Conservation (phyloP, 2,113 vertebrate species). For the Dipodomys spectabilis region DNA sequence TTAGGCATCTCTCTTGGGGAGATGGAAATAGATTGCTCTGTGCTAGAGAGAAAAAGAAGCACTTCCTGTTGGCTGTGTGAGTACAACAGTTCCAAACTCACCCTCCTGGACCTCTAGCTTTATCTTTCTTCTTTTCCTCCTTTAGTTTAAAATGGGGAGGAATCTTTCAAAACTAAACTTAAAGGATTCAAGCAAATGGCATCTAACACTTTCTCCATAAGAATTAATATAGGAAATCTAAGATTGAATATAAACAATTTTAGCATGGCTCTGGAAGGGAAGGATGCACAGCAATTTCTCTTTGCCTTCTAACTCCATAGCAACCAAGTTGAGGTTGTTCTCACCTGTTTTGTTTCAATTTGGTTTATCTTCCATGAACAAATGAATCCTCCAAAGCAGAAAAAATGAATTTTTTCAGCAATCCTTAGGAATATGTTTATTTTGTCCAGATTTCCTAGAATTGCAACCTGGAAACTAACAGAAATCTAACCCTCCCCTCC, state of each 20-base stretch:
- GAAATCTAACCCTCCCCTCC: slow-evolving; percentile 14
- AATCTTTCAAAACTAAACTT: not conserved
- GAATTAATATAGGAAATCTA: not conserved
- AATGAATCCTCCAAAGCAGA: not conserved
- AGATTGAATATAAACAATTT: not conserved
- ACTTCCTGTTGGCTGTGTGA: too few relatives aligned
- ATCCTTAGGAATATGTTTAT: slow-evolving; percentile 78
- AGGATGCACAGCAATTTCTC: not conserved
- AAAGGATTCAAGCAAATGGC: not conserved
- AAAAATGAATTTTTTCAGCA: slow-evolving; percentile 11
- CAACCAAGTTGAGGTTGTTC: not conserved
- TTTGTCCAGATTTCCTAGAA: slow-evolving; percentile 68
- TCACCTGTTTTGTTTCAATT: not conserved
- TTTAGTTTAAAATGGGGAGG: not conserved
- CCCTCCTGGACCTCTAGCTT: not conserved
- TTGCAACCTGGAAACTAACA: slow-evolving; percentile 32
- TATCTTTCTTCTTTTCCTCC: not conserved
- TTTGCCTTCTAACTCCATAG: not conserved
- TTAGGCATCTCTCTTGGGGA: not conserved
- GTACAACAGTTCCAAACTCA: too few relatives aligned
- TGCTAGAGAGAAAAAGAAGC: not conserved
- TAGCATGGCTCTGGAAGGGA: not conserved
- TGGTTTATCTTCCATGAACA: not conserved
- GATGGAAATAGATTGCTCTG: not conserved
- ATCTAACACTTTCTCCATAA: not conserved